A percentile compares a stretch with the other conserved stretches of the same genome.
These are phyloP conservation scores for Heliornis fulica DNA, from an alignment of 2,113 vertebrate genomes.

Conservation along the genomic window DNA sequence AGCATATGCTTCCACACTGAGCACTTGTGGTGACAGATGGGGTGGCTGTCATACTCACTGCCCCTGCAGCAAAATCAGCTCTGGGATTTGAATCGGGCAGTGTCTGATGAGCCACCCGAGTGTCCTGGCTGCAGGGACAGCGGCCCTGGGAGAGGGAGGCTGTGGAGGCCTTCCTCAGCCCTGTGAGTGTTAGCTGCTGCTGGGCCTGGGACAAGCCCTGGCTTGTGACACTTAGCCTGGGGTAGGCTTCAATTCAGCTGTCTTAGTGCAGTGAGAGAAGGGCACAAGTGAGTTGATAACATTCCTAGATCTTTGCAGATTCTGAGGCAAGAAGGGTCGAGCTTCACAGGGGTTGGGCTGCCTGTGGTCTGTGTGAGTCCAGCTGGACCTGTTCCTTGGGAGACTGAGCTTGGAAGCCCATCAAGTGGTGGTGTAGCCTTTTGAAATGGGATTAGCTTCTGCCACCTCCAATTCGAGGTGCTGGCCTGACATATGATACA, in stretches of 20 bases:
- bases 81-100: background rate
- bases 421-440: background rate
- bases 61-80: background rate
- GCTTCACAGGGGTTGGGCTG: background rate
- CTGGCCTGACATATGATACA: fast-evolving
- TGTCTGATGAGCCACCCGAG: background rate
- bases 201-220: background rate
- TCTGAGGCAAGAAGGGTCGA: background rate
- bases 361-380: background rate
- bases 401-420: background rate
- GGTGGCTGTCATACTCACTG: background rate
- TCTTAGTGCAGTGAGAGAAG: background rate
- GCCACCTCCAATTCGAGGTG: background rate
- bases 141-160: background rate
- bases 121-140: background rate
- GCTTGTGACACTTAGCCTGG: background rate
- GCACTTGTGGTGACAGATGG: too few relatives aligned
- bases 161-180: background rate
- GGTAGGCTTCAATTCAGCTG: background rate
- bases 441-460: background rate
- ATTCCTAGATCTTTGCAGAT: background rate
- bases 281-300: background rate
- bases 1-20: background rate
- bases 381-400: background rate
- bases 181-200: background rate